These are phyloP conservation scores for Hermetia illucens DNA, from an alignment of 1,140 invertebrate species.

Conservation along the genomic window DNA sequence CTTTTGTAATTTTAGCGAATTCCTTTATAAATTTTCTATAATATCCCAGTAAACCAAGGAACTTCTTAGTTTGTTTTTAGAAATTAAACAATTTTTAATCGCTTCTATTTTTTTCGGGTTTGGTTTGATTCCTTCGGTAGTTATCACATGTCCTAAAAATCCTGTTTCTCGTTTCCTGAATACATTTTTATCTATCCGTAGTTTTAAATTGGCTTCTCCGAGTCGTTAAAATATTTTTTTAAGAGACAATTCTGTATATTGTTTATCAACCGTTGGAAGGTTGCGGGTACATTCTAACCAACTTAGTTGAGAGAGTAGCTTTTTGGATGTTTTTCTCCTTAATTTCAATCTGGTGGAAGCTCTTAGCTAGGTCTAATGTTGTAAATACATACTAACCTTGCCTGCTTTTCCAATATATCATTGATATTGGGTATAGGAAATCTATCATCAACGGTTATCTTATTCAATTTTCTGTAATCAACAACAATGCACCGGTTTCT, in stretches of 20 bases:
- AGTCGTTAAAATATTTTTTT: slow-evolving; percentile 20
- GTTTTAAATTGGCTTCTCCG: slow-evolving; percentile 9
- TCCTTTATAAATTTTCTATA: background rate
- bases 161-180: slow-evolving; percentile 13
- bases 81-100: no score
- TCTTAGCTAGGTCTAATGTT: slow-evolving; percentile 28
- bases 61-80: no score
- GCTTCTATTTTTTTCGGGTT: no score
- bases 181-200: background rate
- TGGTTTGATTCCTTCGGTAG: no score
- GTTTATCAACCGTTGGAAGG: no score
- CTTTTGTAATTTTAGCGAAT: background rate
- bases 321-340: slow-evolving; percentile 19
- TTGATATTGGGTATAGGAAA: slow-evolving; percentile 33
- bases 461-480: slow-evolving; percentile 28
- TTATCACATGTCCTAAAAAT: no score
- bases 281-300: slow-evolving; percentile 10
- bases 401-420: slow-evolving; percentile 29
- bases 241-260: no score
- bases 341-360: slow-evolving; percentile 34
- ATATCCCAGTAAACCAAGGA: background rate
- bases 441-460: no score
- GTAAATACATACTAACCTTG: slow-evolving; percentile 24
- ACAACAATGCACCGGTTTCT: slow-evolving; percentile 18
- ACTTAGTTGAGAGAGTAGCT: slow-evolving; percentile 26